These are phyloP conservation scores for Diuraphis noxia DNA, from an alignment of 1,140 invertebrate genomes.

Conservation along the genomic window DNA sequence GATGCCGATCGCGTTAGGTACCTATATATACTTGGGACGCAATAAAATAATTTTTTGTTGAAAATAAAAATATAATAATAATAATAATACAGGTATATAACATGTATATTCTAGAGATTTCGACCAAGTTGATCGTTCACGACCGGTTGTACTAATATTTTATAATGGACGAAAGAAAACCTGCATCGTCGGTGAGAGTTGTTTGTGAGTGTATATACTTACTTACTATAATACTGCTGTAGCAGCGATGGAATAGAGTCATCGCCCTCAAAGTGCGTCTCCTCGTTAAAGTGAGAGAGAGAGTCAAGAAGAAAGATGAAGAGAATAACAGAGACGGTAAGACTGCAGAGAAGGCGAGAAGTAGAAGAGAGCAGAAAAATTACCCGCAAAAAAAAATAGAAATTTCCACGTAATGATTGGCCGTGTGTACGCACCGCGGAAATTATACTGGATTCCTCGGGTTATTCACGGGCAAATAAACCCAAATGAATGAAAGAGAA, in stretches of 20 bases:
- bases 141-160: conserved; percentile 21
- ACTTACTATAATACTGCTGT: neutral
- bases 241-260: conserved; percentile 11
- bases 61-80: neutral
- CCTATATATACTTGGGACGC: neutral
- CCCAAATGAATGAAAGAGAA: conserved; percentile 37
- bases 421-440: conserved; percentile 18
- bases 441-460: conserved; percentile 17
- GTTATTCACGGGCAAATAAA: conserved; percentile 29
- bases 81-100: neutral
- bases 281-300: neutral
- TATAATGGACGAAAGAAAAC: conserved; percentile 35
- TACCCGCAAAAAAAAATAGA: conserved; percentile 35
- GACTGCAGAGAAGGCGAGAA: neutral
- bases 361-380: conserved; percentile 1
- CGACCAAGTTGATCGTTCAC: conserved; percentile 4
- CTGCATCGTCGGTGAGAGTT: conserved; percentile 38
- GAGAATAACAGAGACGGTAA: neutral
- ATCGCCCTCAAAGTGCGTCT: conserved; percentile 41
- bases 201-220: conserved; percentile 23
- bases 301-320: neutral
- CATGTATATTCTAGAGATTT: neutral
- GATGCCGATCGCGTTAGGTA: neutral
- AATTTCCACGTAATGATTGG: conserved; percentile 33
- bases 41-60: neutral